A percentile compares a stretch with the other conserved stretches of the same genome.
These are phyloP conservation scores for Zosterops japonicus DNA, from an alignment of 2,113 vertebrate species.

Conservation along the genomic window DNA sequence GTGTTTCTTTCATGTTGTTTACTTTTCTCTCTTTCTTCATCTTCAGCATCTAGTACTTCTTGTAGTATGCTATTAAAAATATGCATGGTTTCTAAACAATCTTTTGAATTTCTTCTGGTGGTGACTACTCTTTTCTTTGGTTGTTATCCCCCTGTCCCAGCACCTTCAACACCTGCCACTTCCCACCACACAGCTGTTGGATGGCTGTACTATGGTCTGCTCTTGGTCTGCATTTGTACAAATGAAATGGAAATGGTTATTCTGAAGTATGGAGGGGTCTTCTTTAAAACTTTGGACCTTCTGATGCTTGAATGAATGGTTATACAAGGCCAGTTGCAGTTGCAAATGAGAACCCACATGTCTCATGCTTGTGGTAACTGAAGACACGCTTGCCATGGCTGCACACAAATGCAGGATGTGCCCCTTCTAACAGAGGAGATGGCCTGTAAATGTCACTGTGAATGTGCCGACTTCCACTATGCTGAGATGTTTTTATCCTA, in stretches of 20 bases:
- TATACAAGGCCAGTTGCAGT: not conserved
- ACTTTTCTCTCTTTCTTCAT: constrained; percentile 3
- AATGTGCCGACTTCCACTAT: not conserved
- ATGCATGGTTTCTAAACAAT: not conserved
- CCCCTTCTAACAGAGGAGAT: not conserved
- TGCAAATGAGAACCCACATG: not conserved
- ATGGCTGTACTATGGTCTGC: not conserved
- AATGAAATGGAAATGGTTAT: not conserved
- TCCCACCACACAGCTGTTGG: not conserved
- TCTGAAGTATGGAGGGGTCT: not conserved
- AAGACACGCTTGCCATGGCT: not conserved
- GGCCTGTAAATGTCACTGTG: not conserved
- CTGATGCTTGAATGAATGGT: not conserved
- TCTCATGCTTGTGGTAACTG: not conserved
- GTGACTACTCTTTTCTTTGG: not conserved
- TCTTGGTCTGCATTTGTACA: not conserved
- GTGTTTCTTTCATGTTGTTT: not conserved
- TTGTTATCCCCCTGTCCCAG: not conserved
- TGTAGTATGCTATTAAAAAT: not conserved
- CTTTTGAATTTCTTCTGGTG: not conserved
- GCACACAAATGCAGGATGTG: not conserved
- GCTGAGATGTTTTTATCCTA: not conserved
- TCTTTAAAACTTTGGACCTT: not conserved
- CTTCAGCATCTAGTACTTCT: not conserved
- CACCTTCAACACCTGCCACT: not conserved